Percentiles rank a stretch among this genome's conserved stretches.
Conservation (phyloP, 2,113 vertebrate species). For the Apodemus speciosus region DNA sequence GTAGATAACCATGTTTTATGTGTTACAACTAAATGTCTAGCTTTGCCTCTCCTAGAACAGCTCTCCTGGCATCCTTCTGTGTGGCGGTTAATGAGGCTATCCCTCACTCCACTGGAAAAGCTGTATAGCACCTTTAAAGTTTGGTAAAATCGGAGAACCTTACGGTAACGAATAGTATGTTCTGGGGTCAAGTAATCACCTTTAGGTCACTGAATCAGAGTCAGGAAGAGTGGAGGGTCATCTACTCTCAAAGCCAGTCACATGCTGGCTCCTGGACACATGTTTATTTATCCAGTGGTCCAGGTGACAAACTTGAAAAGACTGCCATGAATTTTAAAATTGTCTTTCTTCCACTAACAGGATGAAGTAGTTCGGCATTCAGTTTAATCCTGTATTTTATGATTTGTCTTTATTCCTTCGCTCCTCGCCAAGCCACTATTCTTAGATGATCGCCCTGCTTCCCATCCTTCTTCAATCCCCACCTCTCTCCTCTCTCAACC, state of each 20-base stretch:
- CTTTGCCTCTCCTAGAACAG: background rate
- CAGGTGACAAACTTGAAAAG: background rate
- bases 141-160: background rate
- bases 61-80: background rate
- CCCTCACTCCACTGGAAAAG: background rate
- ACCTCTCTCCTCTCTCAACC: background rate
- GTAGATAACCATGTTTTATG: background rate
- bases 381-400: background rate
- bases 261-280: background rate
- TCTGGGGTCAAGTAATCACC: background rate
- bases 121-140: background rate
- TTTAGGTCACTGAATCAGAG: background rate
- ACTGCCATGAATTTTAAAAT: background rate
- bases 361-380: background rate
- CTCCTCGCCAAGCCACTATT: background rate
- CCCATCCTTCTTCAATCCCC: background rate
- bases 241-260: background rate
- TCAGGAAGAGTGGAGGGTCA: background rate
- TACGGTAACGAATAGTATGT: background rate
- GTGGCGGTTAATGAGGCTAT: background rate
- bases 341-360: background rate
- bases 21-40: background rate
- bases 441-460: background rate
- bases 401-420: background rate
- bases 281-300: background rate